phyloP scores from a whole-genome alignment of 2,888 invertebrate genomes.

The Amphimallon solstitiale region DNA sequence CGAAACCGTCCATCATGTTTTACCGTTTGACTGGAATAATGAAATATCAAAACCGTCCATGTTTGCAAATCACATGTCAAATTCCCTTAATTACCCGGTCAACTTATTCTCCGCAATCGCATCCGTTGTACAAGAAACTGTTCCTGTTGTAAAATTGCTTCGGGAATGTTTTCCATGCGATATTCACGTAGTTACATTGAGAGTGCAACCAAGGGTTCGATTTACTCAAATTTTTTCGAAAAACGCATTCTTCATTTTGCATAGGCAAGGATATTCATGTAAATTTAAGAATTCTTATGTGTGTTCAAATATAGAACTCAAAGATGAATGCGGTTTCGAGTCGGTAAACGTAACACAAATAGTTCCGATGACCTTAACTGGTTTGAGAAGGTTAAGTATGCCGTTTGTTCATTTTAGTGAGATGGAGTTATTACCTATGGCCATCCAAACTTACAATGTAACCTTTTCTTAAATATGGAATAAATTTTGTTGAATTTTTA shows the following conservation, averaged over 20 bases:
- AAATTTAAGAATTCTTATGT: neutral
- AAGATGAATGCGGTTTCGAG: neutral
- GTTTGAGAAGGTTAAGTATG: neutral
- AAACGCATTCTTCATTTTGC: slow-evolving; percentile 25
- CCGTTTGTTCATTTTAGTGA: neutral
- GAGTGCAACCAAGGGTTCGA: slow-evolving; percentile 4
- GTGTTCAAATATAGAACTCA: neutral
- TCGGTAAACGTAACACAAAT: neutral
- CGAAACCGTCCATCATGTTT: neutral
- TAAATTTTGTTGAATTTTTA: too few species aligned
- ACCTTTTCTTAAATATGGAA: slow-evolving; percentile 6
- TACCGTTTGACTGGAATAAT: neutral
- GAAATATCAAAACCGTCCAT: slow-evolving; percentile 11
- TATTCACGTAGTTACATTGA: slow-evolving; percentile 20
- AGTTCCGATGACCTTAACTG: slow-evolving; percentile 1
- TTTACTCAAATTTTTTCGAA: slow-evolving; percentile 10
- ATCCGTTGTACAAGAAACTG: neutral
- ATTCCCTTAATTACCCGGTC: slow-evolving; percentile 22
- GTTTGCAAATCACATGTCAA: slow-evolving; percentile 18
- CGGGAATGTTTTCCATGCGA: slow-evolving; percentile 21
- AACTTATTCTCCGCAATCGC: slow-evolving; percentile 1
- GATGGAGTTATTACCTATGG: slow-evolving; percentile 14
- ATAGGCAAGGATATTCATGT: slow-evolving; percentile 21
- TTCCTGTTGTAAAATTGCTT: neutral
- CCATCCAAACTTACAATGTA: slow-evolving; percentile 24